These are phyloP conservation scores for Eristalis arbustorum DNA, from an alignment of 2,888 invertebrate species.

Conservation along the genomic window DNA sequence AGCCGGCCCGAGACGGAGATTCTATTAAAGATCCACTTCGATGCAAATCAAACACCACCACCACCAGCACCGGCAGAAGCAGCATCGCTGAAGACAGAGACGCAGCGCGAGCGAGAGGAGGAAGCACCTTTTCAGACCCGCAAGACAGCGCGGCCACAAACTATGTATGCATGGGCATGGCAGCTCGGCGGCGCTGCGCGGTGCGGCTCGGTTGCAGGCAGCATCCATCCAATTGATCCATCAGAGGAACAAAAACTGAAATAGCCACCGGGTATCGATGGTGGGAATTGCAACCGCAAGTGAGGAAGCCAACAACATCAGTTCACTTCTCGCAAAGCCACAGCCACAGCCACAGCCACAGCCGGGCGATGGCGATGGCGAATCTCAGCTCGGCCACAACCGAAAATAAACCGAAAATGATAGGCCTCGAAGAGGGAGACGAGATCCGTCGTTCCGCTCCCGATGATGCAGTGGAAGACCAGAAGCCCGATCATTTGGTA, in stretches of 20 bases:
- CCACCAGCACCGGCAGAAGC: background rate
- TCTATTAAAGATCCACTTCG: constrained; percentile 62
- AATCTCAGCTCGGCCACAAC: constrained; percentile 48
- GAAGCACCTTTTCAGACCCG: background rate
- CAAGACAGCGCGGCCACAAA: background rate
- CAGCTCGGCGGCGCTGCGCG: background rate
- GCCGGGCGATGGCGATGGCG: too few relatives aligned
- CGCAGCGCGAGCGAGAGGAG: background rate
- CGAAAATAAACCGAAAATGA: constrained; percentile 68
- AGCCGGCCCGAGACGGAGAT: constrained; percentile 9
- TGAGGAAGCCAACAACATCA: constrained; percentile 48
- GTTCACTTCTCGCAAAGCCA: constrained; percentile 22
- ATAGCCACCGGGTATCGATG: constrained; percentile 55
- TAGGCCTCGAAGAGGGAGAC: constrained; percentile 33
- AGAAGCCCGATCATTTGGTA: constrained; percentile 75
- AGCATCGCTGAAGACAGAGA: constrained; percentile 2
- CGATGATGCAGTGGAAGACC: constrained; percentile 69
- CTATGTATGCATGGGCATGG: background rate
- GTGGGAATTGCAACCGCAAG: constrained; percentile 69
- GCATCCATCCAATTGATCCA: constrained; percentile 61
- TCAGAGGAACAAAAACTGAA: constrained; percentile 40
- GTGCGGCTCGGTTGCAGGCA: constrained; percentile 7
- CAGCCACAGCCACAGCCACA: too few relatives aligned
- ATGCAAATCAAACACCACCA: constrained; percentile 61
- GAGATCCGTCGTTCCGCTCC: constrained; percentile 43